Evolutionary conservation across 2,888 invertebrate genomes (phyloP).

Genomic region (Saturnia japonica): DNA sequence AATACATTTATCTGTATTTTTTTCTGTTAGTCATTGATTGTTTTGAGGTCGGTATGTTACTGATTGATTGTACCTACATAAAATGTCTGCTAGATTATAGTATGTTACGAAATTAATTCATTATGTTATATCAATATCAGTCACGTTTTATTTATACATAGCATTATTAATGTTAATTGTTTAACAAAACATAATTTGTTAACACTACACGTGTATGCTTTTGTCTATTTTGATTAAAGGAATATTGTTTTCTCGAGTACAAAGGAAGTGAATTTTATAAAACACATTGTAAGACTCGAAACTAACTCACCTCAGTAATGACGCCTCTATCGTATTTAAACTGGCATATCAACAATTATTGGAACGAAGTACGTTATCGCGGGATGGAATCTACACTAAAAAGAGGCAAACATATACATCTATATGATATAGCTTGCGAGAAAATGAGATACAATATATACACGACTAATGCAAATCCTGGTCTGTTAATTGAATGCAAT

Average conservation of each 20-base stretch:
- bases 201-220: background rate
- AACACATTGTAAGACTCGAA: too few species aligned
- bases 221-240: background rate
- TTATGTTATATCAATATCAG: slow-evolving; percentile 10
- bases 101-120: slow-evolving; percentile 3
- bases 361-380: too few species aligned
- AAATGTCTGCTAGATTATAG: slow-evolving; percentile 6
- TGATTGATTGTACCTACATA: slow-evolving; percentile 11
- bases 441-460: too few species aligned
- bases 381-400: too few species aligned
- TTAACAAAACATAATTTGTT: background rate
- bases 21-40: slow-evolving; percentile 21
- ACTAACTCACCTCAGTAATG: background rate
- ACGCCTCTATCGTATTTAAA: background rate
- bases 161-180: background rate
- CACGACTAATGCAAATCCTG: too few species aligned
- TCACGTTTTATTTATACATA: background rate
- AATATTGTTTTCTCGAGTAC: background rate
- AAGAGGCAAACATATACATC: too few species aligned
- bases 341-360: too few species aligned
- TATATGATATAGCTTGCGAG: too few species aligned
- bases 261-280: background rate
- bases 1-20: slow-evolving; percentile 1
- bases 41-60: slow-evolving; percentile 22
- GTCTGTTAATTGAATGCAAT: too few species aligned